Evolutionary conservation across 2,113 vertebrate genomes (phyloP), one percentile per base, ranked within the genome.

Genomic region (Bujurquina vittata): DNA sequence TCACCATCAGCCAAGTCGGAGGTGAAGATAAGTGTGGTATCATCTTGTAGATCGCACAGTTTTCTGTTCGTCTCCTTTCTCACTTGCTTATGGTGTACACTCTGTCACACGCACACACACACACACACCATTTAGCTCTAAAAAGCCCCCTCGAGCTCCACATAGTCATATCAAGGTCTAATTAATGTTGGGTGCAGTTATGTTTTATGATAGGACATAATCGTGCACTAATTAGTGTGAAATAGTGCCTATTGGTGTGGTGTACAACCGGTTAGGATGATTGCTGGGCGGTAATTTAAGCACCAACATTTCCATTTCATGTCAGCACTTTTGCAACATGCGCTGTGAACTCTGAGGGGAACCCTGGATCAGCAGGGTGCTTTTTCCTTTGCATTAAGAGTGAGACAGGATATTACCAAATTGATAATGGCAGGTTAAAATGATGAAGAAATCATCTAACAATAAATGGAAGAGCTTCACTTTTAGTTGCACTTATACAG

Each of bases 131-230:
- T 78, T 63, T 63, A 52, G 76, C 56, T 87, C 37, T 60, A 80
- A 57, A 85, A 89, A 87, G 78, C 80, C 75, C 82, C 77, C 62
- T 1, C 73, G 82, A 80, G 63, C 74, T 84, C 77, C 80, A 76
- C 56, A 77, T 74, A 37, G 56, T 31, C 83, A 86, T 78, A 88
- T 87, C 85, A 88, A 73, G 58, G 33, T 55, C 84, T 93, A 90
- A 93, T 93, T 91, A 93, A 90, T 90, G 82, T 80, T 7, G 74
- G 81, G 67, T 54, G 75, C 84, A 83, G 84, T 90, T 90, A 88
- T 88, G 85, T 89, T 91, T 93, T 90, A 91, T 87, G 92, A 87
- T 81, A 57, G 87, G 84, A 84, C 81, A 90, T 90, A 90, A 91
- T 89, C 35, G 49, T 62, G 35, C 79, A 83, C 88, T 89, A 93